Evolutionary conservation across 2,888 invertebrate species (phyloP), one percentile per base, ranked within the genome.

Genomic region (Diloba caeruleocephala): DNA sequence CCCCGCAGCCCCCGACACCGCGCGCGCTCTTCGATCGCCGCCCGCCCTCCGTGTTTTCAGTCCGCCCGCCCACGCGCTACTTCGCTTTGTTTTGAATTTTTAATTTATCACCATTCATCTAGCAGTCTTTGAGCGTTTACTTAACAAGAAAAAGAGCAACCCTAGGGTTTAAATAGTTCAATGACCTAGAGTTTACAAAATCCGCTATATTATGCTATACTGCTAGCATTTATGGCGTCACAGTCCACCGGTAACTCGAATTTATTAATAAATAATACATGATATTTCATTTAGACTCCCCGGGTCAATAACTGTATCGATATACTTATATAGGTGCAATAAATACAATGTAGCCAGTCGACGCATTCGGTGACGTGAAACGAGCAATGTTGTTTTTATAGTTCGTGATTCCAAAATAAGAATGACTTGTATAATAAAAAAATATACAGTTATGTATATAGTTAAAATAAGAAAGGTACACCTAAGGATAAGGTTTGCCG

Each of bases 71-170:
- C 88, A 89, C 89, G 79, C 83, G 79, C 78, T 78, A 78, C 74
- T 78, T 79, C 78, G 85, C 89, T 90, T 91, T 91, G 91, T 92
- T 92, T 90, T 92, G 85, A 90, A 91, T 92, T 89, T 90, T 92
- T 92, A 91, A 92, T 92, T 85, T 90, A 88, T 85, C 84, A 82
- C 81, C 91, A 92, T 92, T 92, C 92, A 91, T 88, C 82, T 82
- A 83, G 78, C 79, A 74, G 71, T 82, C 72, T 72, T 76, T 80
- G 80, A 80, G 71, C 77, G 78, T 76, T 79, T 71, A 81, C 76
- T 79, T 71, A 81, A 78, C 79, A 72, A 78, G 78, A 78, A 82
- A 82, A 86, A 78, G 74, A 81, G 71, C 79, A 75, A 65, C 76
- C 66, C 74, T 76, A 76, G 71, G 66, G 72, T 71, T 78, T 65